Base-by-base conservation (phyloP, 2,797 vertebrate genomes). In the Clarias fuscus region DNA sequence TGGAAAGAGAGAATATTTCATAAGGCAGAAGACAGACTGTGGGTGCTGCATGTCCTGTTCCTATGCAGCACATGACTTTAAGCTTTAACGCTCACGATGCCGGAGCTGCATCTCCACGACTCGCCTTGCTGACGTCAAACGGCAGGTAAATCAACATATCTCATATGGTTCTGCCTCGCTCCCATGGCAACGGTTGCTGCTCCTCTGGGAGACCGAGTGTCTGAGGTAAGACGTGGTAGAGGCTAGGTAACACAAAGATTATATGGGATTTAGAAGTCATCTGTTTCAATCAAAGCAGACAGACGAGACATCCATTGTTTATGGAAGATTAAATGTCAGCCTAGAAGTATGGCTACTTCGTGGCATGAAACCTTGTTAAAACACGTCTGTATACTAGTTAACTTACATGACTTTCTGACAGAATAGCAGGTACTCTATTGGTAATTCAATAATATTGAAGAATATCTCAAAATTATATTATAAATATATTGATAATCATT, bases 61-160 rank as follows among this genome's bases (percentile, higher is more conserved):
- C 83, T 43, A 43, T 75, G 43, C 83, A 58, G 76, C 27, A 67
- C 58, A 64, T 37, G 30, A 58, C 27, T 61, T 53, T 37, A 64
- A 62, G 22, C 81, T 80, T 85, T 84, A 81, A 65, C 79, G 30
- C 73, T 68, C 15, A 85, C 84, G 33, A 65, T 20, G 33, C 33
- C 76, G 56, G 53, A 5, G 17, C 84, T 80, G 71, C 84, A 81
- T 87, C 88, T 83, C 81, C 53, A 24, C 24, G 4, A 75, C 77
- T 71, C 80, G 77, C 73, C 15, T 58, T 20, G 15, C 82, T 88
- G 81, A 86, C 86, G 86, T 89, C 85, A 90, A 78, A 86, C 65
- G 61, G 59, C n/a, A 82, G 53, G 68, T 87, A 88, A 90, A 90
- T 88, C 90, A 86, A 83, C 86, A 91, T 86, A 85, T 84, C 82